Evolutionary conservation across 2,113 vertebrate species (phyloP).

Genomic region (Tricholaema leucomelas): DNA sequence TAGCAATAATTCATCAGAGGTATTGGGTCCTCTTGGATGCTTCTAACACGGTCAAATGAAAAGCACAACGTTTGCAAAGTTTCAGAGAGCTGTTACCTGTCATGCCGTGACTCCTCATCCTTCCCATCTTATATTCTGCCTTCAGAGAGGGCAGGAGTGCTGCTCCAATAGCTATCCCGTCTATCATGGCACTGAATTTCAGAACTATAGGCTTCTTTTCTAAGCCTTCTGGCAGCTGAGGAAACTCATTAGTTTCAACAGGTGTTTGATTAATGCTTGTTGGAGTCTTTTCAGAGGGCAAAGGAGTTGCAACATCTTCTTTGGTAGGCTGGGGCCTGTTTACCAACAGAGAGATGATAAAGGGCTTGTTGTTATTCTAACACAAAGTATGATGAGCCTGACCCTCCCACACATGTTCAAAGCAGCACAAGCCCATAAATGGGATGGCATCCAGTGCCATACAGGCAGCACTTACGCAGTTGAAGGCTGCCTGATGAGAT

Average conservation of each 20-base stretch:
- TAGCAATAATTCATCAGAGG: not conserved
- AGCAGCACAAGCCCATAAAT: not conserved
- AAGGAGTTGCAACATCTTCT: conserved; percentile 89
- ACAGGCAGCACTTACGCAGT: conserved; percentile 75
- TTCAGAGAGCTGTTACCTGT: conserved; percentile 77
- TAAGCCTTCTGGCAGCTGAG: conserved; percentile 95
- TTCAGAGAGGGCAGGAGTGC: conserved; percentile 94
- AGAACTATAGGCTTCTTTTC: conserved; percentile 98
- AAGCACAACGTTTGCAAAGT: not conserved
- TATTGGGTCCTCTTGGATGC: accelerated
- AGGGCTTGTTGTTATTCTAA: not conserved
- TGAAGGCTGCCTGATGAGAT: conserved; percentile 96
- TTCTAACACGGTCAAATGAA: not conserved
- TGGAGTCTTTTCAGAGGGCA: conserved; percentile 88
- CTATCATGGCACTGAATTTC: conserved; percentile 98
- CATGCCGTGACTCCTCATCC: conserved; percentile 97
- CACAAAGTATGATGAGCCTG: not conserved
- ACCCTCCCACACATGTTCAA: not conserved
- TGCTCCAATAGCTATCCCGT: conserved; percentile 95
- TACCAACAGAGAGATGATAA: not conserved
- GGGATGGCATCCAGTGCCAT: not conserved
- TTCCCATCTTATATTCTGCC: conserved; percentile 97
- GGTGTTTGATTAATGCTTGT: conserved; percentile 95
- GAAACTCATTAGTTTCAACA: conserved; percentile 94
- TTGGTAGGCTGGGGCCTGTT: conserved; percentile 84